Percentiles rank a stretch among this genome's conserved stretches.
These are phyloP conservation scores for Myiozetetes cayanensis DNA, from an alignment of 2,113 vertebrate genomes.

Conservation along the genomic window DNA sequence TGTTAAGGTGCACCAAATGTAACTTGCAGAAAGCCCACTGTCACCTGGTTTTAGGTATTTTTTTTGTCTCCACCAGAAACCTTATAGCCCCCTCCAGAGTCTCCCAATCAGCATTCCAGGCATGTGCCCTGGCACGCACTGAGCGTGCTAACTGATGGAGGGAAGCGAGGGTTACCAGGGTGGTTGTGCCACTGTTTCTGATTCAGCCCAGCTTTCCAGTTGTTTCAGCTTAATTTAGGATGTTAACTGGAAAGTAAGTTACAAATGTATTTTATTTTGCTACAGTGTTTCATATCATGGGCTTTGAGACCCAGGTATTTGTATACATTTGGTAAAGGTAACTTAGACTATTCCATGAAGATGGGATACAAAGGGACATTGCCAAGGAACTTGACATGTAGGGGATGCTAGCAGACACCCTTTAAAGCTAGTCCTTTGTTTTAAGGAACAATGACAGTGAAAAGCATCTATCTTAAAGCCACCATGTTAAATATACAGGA, in stretches of 20 bases:
- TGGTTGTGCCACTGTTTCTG: neutral
- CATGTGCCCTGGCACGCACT: neutral
- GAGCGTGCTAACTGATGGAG: rapidly evolving
- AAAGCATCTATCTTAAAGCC: neutral
- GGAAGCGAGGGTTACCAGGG: neutral
- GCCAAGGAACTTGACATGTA: neutral
- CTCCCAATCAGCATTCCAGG: neutral
- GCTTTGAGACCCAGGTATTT: neutral
- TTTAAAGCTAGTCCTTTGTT: neutral
- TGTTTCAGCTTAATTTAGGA: neutral
- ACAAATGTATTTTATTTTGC: neutral
- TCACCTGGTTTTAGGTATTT: neutral
- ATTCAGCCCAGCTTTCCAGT: neutral
- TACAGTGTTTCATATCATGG: neutral
- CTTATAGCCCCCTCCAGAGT: neutral
- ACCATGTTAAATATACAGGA: neutral
- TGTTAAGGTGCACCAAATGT: neutral
- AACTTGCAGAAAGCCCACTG: neutral
- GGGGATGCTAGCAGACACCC: neutral
- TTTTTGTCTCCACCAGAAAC: neutral
- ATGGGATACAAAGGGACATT: neutral
- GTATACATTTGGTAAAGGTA: neutral
- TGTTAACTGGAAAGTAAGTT: neutral
- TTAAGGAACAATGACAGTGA: neutral
- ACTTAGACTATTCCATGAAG: neutral